phyloP scores from a whole-genome alignment of 2,888 invertebrate genomes.

The Tipula vernalis region DNA sequence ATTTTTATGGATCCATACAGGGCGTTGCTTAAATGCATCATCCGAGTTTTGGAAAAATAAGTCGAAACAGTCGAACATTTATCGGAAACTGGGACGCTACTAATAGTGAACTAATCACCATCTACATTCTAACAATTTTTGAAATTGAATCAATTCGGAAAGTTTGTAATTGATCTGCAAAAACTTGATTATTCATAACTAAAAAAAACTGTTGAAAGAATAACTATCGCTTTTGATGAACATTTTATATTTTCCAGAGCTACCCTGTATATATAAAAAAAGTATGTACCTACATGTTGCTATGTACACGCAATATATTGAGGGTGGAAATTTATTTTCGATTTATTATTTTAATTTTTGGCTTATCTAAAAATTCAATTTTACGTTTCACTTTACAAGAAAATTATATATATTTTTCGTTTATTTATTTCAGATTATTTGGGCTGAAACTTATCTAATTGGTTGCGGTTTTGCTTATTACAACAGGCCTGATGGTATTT shows the following conservation, averaged over 20 bases:
- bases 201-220: no score
- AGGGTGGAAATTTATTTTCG: background rate
- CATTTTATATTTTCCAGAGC: no score
- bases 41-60: no score
- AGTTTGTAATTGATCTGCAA: no score
- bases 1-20: background rate
- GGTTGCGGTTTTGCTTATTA: slow-evolving; percentile 83
- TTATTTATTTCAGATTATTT: slow-evolving; percentile 53
- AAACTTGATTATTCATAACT: no score
- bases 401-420: background rate
- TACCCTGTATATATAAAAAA: background rate
- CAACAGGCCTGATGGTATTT: slow-evolving; percentile 43
- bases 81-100: no score
- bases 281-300: background rate
- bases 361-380: background rate
- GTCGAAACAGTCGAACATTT: no score
- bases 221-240: no score
- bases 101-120: no score
- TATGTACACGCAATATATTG: background rate
- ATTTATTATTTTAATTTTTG: background rate
- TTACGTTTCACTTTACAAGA: background rate
- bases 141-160: no score
- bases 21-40: no score
- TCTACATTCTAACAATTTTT: no score
- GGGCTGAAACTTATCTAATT: slow-evolving; percentile 73